Evolutionary conservation across 2,113 vertebrate genomes (phyloP), one percentile per base, ranked within the genome.

Genomic region (Ursus arctos): DNA sequence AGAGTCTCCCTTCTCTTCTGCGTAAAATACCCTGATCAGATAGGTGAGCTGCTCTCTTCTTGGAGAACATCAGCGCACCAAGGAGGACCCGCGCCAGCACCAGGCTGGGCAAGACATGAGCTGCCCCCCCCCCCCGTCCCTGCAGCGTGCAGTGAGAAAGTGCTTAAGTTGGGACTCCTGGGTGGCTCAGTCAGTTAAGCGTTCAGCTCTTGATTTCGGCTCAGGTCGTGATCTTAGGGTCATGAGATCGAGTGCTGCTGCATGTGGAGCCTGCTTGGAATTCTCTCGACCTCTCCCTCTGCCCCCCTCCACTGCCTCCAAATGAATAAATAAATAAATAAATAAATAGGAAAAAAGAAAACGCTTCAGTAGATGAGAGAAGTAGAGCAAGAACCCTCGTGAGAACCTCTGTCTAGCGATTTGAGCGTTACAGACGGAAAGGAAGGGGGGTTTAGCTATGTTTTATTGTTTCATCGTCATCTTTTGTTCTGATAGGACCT

Each of bases 331-430:
- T 16, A 67, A 67, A 65, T 16, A 67, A 67, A 65, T 12, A 53
- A 53, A 53, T 3, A 67, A 67, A 33, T 16, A 33, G 2, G 7
- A 16, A 16, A 26, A 67, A 51, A 36, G 19, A 74, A 51, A 61
- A 5, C 7, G 6, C 69, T 65, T 61, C 59, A 92, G 47, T 19
- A 36, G 40, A 61, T 0, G 22, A 22, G n/a, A 31, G 19, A 72
- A 24, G 40, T 9, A 28, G 47, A 65, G 2, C 0, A 0, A 33
- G 33, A 21, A n/a, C 22, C 40, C 40, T 47, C 0, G 0, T 1
- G 49, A 59, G 31, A 86, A 16, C 24, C 53, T 21, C 47, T 1
- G 22, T 21, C 5, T 14, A 43, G 51, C 69, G 80, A 49, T 85
- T 86, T 43, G 2, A 51, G 93, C 51, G 13, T 80, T 6, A 22